Evolutionary conservation across 2,888 invertebrate genomes (phyloP).

Genomic region (Tanytarsus gracilentus): DNA sequence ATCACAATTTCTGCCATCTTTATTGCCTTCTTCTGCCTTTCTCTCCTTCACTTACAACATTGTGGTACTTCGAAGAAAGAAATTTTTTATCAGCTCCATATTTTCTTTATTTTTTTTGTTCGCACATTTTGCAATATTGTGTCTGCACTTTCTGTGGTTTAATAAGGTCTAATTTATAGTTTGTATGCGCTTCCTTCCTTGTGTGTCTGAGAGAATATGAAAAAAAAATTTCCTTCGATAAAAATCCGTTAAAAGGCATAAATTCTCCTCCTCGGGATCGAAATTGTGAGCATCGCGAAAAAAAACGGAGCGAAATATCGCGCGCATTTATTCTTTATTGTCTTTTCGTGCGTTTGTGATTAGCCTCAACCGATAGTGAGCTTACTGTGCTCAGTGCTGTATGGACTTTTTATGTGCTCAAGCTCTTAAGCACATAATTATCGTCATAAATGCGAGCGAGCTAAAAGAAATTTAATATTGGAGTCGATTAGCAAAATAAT

Average conservation of each 20-base stretch:
- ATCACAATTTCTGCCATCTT: background rate
- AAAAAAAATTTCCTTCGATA: no score
- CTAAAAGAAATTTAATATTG: no score
- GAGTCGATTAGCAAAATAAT: no score
- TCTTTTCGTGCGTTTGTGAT: conserved; percentile 25
- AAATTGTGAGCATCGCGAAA: background rate
- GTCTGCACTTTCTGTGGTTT: conserved; percentile 7
- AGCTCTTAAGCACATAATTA: conserved; percentile 2
- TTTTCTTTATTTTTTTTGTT: background rate
- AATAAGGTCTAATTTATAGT: conserved; percentile 14
- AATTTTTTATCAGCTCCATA: background rate
- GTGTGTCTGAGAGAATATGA: background rate
- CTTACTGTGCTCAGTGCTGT: no score
- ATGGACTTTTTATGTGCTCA: background rate
- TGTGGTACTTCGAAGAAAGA: background rate
- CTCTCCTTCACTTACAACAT: background rate
- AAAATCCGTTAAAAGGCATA: conserved; percentile 6
- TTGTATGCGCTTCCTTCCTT: background rate
- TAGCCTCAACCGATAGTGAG: conserved; percentile 2
- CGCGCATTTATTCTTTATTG: conserved; percentile 10
- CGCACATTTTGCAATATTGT: background rate
- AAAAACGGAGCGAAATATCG: background rate
- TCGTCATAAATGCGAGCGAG: background rate
- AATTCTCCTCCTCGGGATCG: background rate
- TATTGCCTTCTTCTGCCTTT: background rate